Base-by-base conservation (phyloP, 1,140 invertebrate genomes). In the Lepeophtheirus salmonis region DNA sequence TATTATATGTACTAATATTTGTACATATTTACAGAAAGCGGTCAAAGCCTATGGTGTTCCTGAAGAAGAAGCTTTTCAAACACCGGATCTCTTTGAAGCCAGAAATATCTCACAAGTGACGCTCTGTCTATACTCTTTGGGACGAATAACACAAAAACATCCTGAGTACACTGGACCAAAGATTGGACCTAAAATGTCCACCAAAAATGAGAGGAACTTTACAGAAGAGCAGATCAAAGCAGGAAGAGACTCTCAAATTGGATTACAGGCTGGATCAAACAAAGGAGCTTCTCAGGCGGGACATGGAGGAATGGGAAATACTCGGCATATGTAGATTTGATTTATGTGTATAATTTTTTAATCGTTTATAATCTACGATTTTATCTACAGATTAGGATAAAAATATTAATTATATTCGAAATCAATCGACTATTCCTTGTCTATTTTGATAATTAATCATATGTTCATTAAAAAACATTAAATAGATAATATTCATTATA, bases 31-130 rank as follows among this genome's bases (percentile, higher is more conserved):
- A 76, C 91, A 96, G 76, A 84, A 86, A 16, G 89, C 85, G 0
- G 80, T 85, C 48, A 91, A 89, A 73, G 83, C 84, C 62, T 95
- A 95, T 68, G 94, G 92, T 20, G 85, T 97, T 13, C 90, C 76
- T 12, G 84, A 94, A 67, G 87, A 92, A 70, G 92, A 98, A 77
- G 89, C 95, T 66, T 98, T 98, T 79, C 92, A 97, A 74, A 97
- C 92, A 0, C 91, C 94, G 25, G 94, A 97, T 77, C 76, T 98
- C 3, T 97, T 92, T 70, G 92, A 97, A 71, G 83, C 81, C 68
- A 80, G 92, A 66, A 97, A 97, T 76, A 90, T 97, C 72, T 79
- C 88, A 56, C 89, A 95, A 79, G 94, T 97, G 49, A 89, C 89
- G 0, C 76, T 91, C 50, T 89, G 86, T 67, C 73, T 95, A 16